Evolutionary conservation across 2,888 invertebrate genomes (phyloP).

Genomic region (Cerceris rybyensis): DNA sequence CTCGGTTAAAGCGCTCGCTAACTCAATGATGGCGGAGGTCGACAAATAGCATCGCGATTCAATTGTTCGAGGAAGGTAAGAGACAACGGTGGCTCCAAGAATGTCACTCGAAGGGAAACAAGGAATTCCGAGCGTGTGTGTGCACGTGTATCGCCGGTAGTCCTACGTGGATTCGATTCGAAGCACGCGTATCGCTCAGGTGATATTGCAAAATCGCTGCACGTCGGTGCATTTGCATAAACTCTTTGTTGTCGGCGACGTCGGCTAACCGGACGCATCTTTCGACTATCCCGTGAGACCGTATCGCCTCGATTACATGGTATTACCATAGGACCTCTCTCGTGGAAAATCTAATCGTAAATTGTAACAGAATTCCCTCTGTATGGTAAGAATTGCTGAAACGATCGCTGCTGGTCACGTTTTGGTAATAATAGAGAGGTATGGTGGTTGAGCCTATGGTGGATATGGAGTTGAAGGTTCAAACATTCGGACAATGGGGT

Average conservation of each 20-base stretch:
- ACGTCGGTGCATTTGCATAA: constrained; percentile 61
- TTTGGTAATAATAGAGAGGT: too few species aligned
- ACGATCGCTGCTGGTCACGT: too few species aligned
- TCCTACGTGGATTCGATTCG: constrained; percentile 40
- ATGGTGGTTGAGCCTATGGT: too few species aligned
- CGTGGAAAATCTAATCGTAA: not conserved
- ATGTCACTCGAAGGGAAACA: constrained; percentile 38
- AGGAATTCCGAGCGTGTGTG: constrained; percentile 33
- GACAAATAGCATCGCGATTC: constrained; percentile 46
- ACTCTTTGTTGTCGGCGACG: constrained; percentile 58
- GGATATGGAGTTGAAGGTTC: too few species aligned
- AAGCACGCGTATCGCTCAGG: constrained; percentile 43
- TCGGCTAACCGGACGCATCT: constrained; percentile 39
- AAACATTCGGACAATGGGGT: too few species aligned
- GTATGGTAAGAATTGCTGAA: too few species aligned
- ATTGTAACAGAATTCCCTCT: too few species aligned
- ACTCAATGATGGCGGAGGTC: constrained; percentile 5
- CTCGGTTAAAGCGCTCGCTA: constrained; percentile 26
- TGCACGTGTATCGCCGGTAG: constrained; percentile 24
- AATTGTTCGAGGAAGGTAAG: constrained; percentile 45
- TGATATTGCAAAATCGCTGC: constrained; percentile 56
- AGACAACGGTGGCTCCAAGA: constrained; percentile 28
- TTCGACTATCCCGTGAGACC: constrained; percentile 14
- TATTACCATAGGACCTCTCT: not conserved
- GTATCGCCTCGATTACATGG: constrained; percentile 21